Base-by-base conservation (phyloP, 2,888 invertebrate genomes). In the Drosophila mayaguana region DNA sequence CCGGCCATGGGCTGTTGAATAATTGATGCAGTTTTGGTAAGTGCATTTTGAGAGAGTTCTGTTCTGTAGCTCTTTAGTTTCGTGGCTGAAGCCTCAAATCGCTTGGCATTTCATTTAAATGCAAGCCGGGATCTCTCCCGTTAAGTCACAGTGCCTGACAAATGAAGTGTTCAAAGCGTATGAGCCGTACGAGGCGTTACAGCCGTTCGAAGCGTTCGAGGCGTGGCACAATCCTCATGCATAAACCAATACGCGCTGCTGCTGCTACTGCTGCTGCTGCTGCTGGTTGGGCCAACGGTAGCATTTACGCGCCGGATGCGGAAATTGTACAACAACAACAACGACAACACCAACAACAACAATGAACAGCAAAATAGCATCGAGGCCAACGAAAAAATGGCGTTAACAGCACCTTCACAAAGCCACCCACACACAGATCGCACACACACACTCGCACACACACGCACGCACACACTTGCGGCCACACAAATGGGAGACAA, bases 11-110 rank as follows among this genome's bases (percentile, higher is more conserved):
- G 74, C 89, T 85, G 84, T 70, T 85, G 90, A 85, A 85, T 85
- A 89, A 85, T 85, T 88, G 90, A 89, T 85, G 90, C 90, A 85
- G 90, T 85, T 85, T 89, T 82, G 84, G 84, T 85, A 89, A 85
- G 88, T 89, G 84, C 86, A 85, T 85, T 89, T 85, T 80, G 70
- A 87, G 73, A 82, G 80, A 80, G 77, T 76, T 72, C 68, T 60
- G 36, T 59, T 48, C 59, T 48, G 28, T 18, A 42, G 36, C 14
- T 75, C 53, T 62, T 57, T 62, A 66, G 68, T 56, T 74, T 57
- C 28, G 55, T 46, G 22, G 45, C 46, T 63, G 43, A 55, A 53
- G 63, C 56, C 65, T 75, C 72, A 86, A 83, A 83, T 83, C 81
- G 81, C 70, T 73, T 46, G 69, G 71, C 72, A 71, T 69, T 84